Evolutionary conservation across 1,140 invertebrate genomes (phyloP).

Genomic region (Apis cerana): DNA sequence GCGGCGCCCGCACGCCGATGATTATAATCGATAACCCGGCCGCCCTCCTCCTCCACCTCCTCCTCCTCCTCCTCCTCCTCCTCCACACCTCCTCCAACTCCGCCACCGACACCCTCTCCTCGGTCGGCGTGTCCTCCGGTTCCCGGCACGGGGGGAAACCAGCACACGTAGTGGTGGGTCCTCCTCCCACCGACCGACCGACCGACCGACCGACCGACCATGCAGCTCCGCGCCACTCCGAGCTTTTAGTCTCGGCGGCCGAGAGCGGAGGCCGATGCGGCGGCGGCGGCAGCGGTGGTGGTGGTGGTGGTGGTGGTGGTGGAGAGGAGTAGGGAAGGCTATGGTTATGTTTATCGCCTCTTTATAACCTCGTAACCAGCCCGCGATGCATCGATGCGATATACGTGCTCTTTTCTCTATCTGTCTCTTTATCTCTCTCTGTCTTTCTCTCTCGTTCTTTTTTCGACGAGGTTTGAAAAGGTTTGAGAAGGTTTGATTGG

Average conservation of each 20-base stretch:
- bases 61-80: background rate
- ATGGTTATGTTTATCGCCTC: conserved; percentile 76
- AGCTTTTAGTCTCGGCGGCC: conserved; percentile 44
- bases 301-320: too few relatives aligned
- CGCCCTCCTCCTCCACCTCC: conserved; percentile 41
- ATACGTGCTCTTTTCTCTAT: background rate
- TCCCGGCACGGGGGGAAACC: conserved; percentile 51
- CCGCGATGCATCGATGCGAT: conserved; percentile 62
- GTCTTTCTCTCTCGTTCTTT: too few relatives aligned
- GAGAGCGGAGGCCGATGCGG: conserved; percentile 38
- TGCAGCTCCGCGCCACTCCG: conserved; percentile 36
- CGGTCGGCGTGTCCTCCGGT: conserved; percentile 1
- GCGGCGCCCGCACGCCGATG: conserved; percentile 69
- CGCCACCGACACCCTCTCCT: background rate
- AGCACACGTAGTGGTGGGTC: conserved; percentile 52
- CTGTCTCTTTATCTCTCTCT: too few relatives aligned
- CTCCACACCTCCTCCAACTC: background rate
- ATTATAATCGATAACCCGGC: conserved; percentile 77
- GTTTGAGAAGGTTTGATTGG: too few relatives aligned
- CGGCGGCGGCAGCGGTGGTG: too few relatives aligned
- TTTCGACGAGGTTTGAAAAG: too few relatives aligned
- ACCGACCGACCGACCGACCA: conserved; percentile 3
- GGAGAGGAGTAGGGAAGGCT: conserved; percentile 33
- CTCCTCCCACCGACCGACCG: conserved; percentile 35
- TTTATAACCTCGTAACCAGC: conserved; percentile 79